These are phyloP conservation scores for Boloria selene DNA, from an alignment of 2,888 invertebrate species.

Conservation along the genomic window DNA sequence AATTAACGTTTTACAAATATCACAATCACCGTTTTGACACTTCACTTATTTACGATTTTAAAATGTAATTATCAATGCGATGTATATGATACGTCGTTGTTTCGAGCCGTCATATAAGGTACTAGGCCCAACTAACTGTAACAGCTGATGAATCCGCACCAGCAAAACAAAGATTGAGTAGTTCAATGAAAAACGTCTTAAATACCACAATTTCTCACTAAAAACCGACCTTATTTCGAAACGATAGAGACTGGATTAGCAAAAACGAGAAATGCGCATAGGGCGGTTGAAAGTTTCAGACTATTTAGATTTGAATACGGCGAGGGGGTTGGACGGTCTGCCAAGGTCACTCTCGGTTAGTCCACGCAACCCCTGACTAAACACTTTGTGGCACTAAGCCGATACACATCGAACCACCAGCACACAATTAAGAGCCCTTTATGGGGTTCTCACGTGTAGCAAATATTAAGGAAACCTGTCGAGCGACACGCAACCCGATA, in stretches of 20 bases:
- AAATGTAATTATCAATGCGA: constrained; percentile 20
- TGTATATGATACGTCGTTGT: constrained; percentile 57
- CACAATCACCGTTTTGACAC: constrained; percentile 33
- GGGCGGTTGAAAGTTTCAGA: constrained; percentile 66
- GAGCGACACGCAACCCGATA: constrained; percentile 68
- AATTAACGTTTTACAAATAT: neutral
- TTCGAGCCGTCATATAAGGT: constrained; percentile 55
- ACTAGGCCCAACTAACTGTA: constrained; percentile 61
- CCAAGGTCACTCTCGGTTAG: constrained; percentile 75
- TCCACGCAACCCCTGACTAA: constrained; percentile 72
- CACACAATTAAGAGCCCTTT: constrained; percentile 64
- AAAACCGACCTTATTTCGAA: constrained; percentile 54
- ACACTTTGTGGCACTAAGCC: constrained; percentile 52
- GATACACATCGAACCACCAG: constrained; percentile 65
- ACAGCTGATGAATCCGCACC: constrained; percentile 78
- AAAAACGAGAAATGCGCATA: constrained; percentile 62
- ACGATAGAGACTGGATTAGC: constrained; percentile 53
- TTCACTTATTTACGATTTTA: constrained; percentile 27
- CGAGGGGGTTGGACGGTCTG: constrained; percentile 55
- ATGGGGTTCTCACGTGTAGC: constrained; percentile 59
- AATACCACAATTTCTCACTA: constrained; percentile 46
- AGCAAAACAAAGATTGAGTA: constrained; percentile 67
- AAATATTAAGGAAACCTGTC: constrained; percentile 60
- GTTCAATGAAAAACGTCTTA: constrained; percentile 47
- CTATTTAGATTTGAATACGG: constrained; percentile 75